A percentile compares a stretch with the other conserved stretches of the same genome.
Conservation (phyloP, 2,797 vertebrate genomes). For the Lacerta agilis region DNA sequence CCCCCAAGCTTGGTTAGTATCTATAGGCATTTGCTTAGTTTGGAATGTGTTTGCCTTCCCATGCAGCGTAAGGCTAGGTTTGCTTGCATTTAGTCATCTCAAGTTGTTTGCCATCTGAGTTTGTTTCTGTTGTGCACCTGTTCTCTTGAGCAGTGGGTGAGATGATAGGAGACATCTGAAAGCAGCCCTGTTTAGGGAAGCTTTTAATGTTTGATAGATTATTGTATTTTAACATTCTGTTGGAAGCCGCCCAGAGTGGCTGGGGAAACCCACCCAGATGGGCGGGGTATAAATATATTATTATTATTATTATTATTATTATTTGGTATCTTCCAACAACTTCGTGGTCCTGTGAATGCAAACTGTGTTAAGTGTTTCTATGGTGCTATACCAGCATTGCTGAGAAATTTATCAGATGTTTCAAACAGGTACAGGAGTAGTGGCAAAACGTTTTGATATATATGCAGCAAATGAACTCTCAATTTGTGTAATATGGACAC, state of each 20-base stretch:
- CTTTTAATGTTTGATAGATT: too few species aligned
- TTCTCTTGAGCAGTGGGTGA: neutral
- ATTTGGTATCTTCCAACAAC: neutral
- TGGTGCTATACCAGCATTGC: neutral
- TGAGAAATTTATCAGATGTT: neutral
- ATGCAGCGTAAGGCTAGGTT: neutral
- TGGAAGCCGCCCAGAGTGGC: too few species aligned
- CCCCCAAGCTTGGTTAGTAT: neutral
- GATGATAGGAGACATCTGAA: too few species aligned
- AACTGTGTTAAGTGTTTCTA: neutral
- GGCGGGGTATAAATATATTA: too few species aligned
- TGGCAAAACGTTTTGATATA: neutral
- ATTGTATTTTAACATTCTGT: too few species aligned
- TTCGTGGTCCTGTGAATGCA: neutral
- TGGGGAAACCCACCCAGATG: too few species aligned
- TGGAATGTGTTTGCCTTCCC: slow-evolving; percentile 10
- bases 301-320: too few species aligned
- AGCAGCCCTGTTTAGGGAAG: too few species aligned
- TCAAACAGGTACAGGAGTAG: neutral
- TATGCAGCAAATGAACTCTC: neutral
- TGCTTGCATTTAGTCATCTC: slow-evolving; percentile 12
- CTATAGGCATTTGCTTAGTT: neutral
- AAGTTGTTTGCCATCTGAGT: neutral
- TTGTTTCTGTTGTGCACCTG: neutral
- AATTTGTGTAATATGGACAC: neutral